Evolutionary conservation across 2,888 invertebrate species (phyloP), one percentile per base, ranked within the genome.

Genomic region (Danaus chrysippus): DNA sequence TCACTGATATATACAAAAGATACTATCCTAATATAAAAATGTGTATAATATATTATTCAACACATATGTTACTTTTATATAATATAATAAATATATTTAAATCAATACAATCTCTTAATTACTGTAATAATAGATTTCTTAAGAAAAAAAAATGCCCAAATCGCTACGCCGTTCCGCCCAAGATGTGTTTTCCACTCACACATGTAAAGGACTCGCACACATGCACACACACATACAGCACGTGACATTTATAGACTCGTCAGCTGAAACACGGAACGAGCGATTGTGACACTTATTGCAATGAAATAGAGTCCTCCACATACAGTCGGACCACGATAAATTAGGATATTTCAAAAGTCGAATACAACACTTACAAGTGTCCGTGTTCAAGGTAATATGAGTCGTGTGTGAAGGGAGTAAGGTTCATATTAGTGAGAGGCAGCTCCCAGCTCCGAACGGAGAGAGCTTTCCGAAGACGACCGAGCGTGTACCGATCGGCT

Each of bases 401-500:
- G 72, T 72, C 65, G 73, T 82, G 73, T 9, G 0, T 3, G 1
- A 5, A 1, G 5, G 0, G 0, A 0, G 49, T 74, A 82, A 68
- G 68, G 77, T 76, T 70, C 49, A 70, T 64, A 74, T 66, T 81
- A 56, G 57, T 54, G 54, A 72, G 70, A 46, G 85, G 85, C 84
- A 86, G 82, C 86, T 79, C 79, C 81, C 73, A 75, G 83, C 81
- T 84, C 82, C 82, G 85, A 84, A 84, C 86, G 84, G 85, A 86
- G 84, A 86, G 84, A 86, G 87, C 85, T 86, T 84, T 78, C 86
- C 89, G 90, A 87, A 77, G 66, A 66, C 65, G 69, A 75, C 86
- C 90, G 90, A 90, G 79, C 83, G 80, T 76, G 82, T 90, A 90
- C 90, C 89, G 90, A 90, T 90, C 90, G 81, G 84, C 87, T 80